These are phyloP conservation scores for Patella vulgata DNA, from an alignment of 1,140 invertebrate genomes.

Conservation along the genomic window DNA sequence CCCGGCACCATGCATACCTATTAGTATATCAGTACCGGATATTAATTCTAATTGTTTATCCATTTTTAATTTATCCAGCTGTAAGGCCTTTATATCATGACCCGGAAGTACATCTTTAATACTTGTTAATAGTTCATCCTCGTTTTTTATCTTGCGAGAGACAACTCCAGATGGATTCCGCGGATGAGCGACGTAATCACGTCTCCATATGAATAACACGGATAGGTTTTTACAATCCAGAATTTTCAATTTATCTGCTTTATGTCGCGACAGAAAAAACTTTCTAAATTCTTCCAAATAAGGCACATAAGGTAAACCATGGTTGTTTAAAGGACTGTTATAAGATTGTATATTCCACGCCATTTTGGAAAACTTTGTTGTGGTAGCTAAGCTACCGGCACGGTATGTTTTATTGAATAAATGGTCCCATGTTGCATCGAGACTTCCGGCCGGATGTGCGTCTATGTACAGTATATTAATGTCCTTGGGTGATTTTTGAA, in stretches of 20 bases:
- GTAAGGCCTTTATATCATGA: constrained; percentile 44
- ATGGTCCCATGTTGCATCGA: constrained; percentile 53
- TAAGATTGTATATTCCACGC: constrained; percentile 58
- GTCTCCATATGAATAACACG: constrained; percentile 56
- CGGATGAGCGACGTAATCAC: constrained; percentile 57
- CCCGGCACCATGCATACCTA: constrained; percentile 97
- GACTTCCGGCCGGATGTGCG: constrained; percentile 49
- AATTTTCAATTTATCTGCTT: constrained; percentile 4
- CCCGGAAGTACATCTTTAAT: constrained; percentile 19
- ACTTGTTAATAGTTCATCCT: constrained; percentile 41
- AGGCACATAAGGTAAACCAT: constrained; percentile 32
- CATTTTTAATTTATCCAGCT: constrained; percentile 52
- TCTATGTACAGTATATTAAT: constrained; percentile 54
- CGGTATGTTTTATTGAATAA: constrained; percentile 47
- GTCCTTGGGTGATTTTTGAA: constrained; percentile 37
- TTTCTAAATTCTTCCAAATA: constrained; percentile 56
- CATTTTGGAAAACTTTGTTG: constrained; percentile 35
- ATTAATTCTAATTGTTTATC: constrained; percentile 49
- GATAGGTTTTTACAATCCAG: constrained; percentile 45
- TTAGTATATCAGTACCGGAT: constrained; percentile 86
- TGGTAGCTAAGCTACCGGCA: constrained; percentile 20
- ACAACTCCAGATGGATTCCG: constrained; percentile 51
- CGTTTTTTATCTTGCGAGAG: constrained; percentile 53
- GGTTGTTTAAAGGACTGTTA: constrained; percentile 52
- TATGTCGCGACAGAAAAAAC: constrained; percentile 51